phyloP scores from a whole-genome alignment of 2,888 invertebrate species.

The Macropis europaea region DNA sequence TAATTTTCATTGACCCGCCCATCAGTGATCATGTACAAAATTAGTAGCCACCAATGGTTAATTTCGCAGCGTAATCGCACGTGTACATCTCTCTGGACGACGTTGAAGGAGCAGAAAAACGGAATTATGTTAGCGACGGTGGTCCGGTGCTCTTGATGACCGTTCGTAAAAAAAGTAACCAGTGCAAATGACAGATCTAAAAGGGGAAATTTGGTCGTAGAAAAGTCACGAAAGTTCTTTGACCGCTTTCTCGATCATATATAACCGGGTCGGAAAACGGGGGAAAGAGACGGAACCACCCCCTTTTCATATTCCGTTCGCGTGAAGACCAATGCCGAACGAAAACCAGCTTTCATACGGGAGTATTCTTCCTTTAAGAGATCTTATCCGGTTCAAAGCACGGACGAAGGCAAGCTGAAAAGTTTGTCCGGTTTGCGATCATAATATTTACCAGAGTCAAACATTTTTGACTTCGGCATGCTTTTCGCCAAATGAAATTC shows the following conservation, averaged over 20 bases:
- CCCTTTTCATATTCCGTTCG: slow-evolving; percentile 30
- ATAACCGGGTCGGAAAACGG: neutral
- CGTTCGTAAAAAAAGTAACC: slow-evolving; percentile 44
- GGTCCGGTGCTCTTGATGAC: slow-evolving; percentile 40
- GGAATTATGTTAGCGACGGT: neutral
- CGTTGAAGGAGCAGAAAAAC: neutral
- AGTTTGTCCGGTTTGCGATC: slow-evolving; percentile 31
- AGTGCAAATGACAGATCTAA: slow-evolving; percentile 47
- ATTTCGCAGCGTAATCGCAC: neutral
- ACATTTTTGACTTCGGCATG: slow-evolving; percentile 30
- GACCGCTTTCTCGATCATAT: slow-evolving; percentile 21
- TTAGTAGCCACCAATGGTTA: neutral
- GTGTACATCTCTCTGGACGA: neutral
- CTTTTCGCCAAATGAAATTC: slow-evolving; percentile 35
- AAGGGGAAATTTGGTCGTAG: slow-evolving; percentile 57
- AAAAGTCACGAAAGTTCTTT: slow-evolving; percentile 45
- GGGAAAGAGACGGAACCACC: neutral
- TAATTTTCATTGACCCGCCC: neutral
- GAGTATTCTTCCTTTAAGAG: slow-evolving; percentile 28
- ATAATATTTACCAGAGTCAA: slow-evolving; percentile 39
- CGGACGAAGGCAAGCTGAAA: slow-evolving; percentile 10
- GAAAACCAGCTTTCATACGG: slow-evolving; percentile 21
- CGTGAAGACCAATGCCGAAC: slow-evolving; percentile 16
- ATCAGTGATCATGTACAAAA: neutral
- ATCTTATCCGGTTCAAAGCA: slow-evolving; percentile 18